These are phyloP conservation scores for Zingel zingel DNA, from an alignment of 2,113 vertebrate genomes.

Conservation along the genomic window DNA sequence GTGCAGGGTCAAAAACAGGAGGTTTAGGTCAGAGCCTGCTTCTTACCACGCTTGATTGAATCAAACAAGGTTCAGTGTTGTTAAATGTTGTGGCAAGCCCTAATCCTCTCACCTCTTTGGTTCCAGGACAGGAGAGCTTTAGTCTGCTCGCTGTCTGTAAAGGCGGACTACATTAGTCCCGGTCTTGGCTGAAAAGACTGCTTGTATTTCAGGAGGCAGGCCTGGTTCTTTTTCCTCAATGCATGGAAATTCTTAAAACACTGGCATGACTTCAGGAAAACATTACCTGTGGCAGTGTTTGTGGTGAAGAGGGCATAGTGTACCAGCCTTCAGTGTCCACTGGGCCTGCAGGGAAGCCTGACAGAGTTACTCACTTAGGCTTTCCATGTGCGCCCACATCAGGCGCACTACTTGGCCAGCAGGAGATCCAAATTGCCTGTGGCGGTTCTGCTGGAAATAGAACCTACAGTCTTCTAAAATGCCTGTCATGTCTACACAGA, in stretches of 20 bases:
- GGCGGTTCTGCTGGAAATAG: constrained; percentile 77
- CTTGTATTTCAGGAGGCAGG: constrained; percentile 78
- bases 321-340: constrained; percentile 78
- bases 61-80: constrained; percentile 79
- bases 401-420: constrained; percentile 52
- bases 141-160: constrained; percentile 70
- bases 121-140: constrained; percentile 69
- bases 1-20: constrained; percentile 64
- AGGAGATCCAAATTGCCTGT: constrained; percentile 76
- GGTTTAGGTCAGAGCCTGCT: constrained; percentile 69
- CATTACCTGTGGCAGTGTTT: constrained; percentile 81
- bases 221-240: constrained; percentile 71
- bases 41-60: constrained; percentile 77
- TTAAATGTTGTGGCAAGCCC: constrained; percentile 75
- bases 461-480: constrained; percentile 61
- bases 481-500: constrained; percentile 71
- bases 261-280: constrained; percentile 82
- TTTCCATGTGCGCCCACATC: constrained; percentile 67
- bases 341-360: constrained; percentile 68
- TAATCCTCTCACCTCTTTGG: constrained; percentile 79
- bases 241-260: constrained; percentile 82
- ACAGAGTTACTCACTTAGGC: constrained; percentile 76
- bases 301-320: constrained; percentile 71
- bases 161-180: constrained; percentile 69
- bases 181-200: constrained; percentile 79